Percentiles rank a stretch among this genome's conserved stretches.
These are phyloP conservation scores for Ladona fulva DNA, from an alignment of 1,140 invertebrate genomes.

Conservation along the genomic window DNA sequence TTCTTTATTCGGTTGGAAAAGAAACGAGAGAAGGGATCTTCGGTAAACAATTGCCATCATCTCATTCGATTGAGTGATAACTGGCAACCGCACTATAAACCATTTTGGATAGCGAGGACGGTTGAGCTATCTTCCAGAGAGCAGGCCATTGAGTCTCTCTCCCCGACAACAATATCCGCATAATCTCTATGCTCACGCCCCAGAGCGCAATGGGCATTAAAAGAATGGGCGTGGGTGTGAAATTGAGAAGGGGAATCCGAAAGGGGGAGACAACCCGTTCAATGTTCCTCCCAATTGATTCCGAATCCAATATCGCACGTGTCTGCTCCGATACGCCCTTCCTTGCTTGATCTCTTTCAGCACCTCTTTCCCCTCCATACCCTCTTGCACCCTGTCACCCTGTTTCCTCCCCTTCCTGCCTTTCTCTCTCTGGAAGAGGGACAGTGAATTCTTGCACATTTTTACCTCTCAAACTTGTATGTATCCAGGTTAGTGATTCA, in stretches of 20 bases:
- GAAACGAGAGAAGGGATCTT: neutral
- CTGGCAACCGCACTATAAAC: neutral
- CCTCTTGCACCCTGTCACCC: neutral
- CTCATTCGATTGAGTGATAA: constrained; percentile 1
- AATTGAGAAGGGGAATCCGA: neutral
- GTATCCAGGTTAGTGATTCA: too few relatives aligned
- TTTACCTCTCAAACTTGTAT: too few relatives aligned
- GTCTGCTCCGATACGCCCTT: neutral
- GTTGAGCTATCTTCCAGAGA: neutral
- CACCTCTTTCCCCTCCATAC: neutral
- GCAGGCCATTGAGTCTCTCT: too few relatives aligned
- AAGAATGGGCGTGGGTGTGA: neutral
- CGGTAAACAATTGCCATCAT: neutral
- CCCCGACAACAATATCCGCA: too few relatives aligned
- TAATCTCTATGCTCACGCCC: neutral
- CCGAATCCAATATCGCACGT: constrained; percentile 7
- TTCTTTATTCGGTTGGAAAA: neutral
- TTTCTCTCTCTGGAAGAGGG: neutral
- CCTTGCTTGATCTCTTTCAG: neutral
- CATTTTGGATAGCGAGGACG: neutral
- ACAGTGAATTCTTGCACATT: too few relatives aligned
- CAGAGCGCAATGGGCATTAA: neutral
- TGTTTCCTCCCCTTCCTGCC: neutral
- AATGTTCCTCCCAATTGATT: constrained; percentile 3
- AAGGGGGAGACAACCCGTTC: neutral